These are phyloP conservation scores for Drosophila nebulosa DNA, from an alignment of 1,140 invertebrate genomes.

Conservation along the genomic window DNA sequence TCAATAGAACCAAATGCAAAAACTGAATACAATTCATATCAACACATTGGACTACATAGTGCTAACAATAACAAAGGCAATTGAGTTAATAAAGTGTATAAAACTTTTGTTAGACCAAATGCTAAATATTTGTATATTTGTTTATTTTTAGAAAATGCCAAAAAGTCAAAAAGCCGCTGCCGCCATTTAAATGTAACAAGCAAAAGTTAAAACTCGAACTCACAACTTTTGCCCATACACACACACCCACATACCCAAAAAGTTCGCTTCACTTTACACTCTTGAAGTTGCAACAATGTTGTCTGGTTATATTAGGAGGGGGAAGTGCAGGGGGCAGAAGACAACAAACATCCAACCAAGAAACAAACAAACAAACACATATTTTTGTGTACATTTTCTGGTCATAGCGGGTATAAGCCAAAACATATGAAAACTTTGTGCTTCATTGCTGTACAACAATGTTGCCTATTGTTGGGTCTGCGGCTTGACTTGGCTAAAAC, in stretches of 20 bases:
- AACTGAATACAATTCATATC: too few relatives aligned
- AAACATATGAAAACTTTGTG: conserved; percentile 17
- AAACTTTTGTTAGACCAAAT: conserved; percentile 34
- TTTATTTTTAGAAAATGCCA: neutral
- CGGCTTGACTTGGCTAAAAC: neutral
- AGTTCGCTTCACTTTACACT: conserved; percentile 17
- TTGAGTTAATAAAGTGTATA: conserved; percentile 36
- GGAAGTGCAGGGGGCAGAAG: neutral
- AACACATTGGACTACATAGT: too few relatives aligned
- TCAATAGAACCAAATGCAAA: too few relatives aligned
- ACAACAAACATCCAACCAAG: conserved; percentile 13
- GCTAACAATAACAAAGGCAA: too few relatives aligned
- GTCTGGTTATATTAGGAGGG: conserved; percentile 7
- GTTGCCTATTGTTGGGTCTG: neutral
- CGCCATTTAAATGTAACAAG: conserved; percentile 68
- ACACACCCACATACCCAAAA: conserved; percentile 15
- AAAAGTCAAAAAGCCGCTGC: conserved; percentile 27
- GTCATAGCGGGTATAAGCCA: conserved; percentile 3
- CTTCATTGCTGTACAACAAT: neutral
- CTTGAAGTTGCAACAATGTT: conserved; percentile 31
- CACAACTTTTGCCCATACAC: conserved; percentile 37
- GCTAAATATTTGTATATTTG: conserved; percentile 5
- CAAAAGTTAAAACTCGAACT: conserved; percentile 65
- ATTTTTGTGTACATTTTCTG: neutral
- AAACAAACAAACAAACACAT: conserved; percentile 5